These are phyloP conservation scores for Agriotes lineatus DNA, from an alignment of 2,888 invertebrate species.

Conservation along the genomic window DNA sequence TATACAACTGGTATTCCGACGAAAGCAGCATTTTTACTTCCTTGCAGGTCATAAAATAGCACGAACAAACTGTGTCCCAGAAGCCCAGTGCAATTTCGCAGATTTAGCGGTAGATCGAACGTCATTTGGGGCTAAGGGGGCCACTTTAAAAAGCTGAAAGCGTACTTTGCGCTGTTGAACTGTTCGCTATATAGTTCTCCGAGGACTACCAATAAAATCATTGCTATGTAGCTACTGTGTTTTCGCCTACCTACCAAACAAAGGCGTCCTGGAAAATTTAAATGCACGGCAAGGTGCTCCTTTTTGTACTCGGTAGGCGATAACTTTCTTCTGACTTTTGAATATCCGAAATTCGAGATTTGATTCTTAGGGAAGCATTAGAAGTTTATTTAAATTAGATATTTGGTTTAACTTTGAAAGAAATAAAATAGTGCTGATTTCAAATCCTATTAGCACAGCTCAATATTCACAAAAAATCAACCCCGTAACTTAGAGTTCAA, in stretches of 20 bases:
- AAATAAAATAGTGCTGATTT: too few species aligned
- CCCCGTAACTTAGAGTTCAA: too few species aligned
- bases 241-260: slow-evolving; percentile 24
- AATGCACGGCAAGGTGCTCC: too few species aligned
- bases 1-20: slow-evolving; percentile 24
- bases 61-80: slow-evolving; percentile 52
- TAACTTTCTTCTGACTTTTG: too few species aligned
- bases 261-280: too few species aligned
- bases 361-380: too few species aligned
- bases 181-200: slow-evolving; percentile 59
- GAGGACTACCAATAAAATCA: slow-evolving; percentile 64
- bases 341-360: too few species aligned
- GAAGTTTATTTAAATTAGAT: too few species aligned
- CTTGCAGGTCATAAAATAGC: slow-evolving; percentile 43
- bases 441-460: too few species aligned
- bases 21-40: slow-evolving; percentile 38
- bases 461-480: too few species aligned
- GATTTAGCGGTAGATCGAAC: slow-evolving; percentile 65
- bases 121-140: slow-evolving; percentile 66
- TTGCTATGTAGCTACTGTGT: slow-evolving; percentile 53
- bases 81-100: slow-evolving; percentile 62
- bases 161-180: slow-evolving; percentile 65
- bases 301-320: too few species aligned
- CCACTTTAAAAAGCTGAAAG: slow-evolving; percentile 67
- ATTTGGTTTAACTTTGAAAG: too few species aligned